phyloP scores from a whole-genome alignment of 1,140 invertebrate species.

The Zeugodacus cucurbitae region DNA sequence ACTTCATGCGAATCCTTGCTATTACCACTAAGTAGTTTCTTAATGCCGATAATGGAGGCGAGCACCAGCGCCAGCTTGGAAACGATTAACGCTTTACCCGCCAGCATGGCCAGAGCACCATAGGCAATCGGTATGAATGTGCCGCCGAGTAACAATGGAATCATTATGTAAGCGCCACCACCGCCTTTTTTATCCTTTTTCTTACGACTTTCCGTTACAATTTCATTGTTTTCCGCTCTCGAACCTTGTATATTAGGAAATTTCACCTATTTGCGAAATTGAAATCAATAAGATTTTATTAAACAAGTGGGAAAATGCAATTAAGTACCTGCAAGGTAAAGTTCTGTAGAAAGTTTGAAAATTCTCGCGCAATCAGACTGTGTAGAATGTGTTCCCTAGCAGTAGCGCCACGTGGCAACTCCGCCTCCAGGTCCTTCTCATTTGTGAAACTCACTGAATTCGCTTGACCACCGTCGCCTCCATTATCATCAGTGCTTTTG shows the following conservation, averaged over 20 bases:
- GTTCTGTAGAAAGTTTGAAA: constrained; percentile 78
- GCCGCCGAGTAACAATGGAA: constrained; percentile 81
- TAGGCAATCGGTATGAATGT: constrained; percentile 82
- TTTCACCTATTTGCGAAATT: constrained; percentile 49
- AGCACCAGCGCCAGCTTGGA: constrained; percentile 83
- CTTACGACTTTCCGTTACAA: constrained; percentile 53
- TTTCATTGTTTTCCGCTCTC: constrained; percentile 43
- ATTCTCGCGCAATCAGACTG: constrained; percentile 78
- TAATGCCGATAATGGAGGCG: constrained; percentile 84
- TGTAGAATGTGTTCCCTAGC: constrained; percentile 80
- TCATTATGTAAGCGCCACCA: constrained; percentile 76
- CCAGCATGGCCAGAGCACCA: constrained; percentile 80
- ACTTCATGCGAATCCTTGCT: constrained; percentile 77
- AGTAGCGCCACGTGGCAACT: constrained; percentile 74
- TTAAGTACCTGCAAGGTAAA: constrained; percentile 78
- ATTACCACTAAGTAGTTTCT: constrained; percentile 77
- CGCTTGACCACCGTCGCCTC: constrained; percentile 45
- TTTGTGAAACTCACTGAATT: constrained; percentile 42
- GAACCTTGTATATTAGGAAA: constrained; percentile 50
- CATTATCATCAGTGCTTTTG: constrained; percentile 66
- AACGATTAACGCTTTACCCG: constrained; percentile 85
- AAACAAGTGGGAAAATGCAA: background rate
- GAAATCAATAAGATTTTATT: too few species aligned
- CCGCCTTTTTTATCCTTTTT: constrained; percentile 74
- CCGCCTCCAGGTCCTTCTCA: constrained; percentile 74